A percentile compares a stretch with the other conserved stretches of the same genome.
Conservation (phyloP, 2,888 invertebrate species). For the Cryptocheilus praepositus region DNA sequence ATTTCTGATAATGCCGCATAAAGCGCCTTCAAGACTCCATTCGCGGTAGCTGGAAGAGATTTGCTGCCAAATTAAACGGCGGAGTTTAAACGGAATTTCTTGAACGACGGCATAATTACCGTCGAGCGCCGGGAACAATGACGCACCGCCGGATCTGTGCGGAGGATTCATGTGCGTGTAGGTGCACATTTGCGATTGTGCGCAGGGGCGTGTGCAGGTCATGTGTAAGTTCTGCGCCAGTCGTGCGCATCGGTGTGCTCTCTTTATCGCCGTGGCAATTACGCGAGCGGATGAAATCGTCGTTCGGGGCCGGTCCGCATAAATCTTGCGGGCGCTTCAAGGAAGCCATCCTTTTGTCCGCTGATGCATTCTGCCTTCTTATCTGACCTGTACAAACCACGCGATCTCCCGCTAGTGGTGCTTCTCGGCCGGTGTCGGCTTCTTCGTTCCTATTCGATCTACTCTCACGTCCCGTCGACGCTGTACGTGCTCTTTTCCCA, state of each 20-base stretch:
- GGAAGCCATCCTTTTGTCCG: constrained; percentile 26
- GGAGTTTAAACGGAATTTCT: too few species aligned
- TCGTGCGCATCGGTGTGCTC: background rate
- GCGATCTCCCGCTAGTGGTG: background rate
- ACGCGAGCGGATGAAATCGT: constrained; percentile 23
- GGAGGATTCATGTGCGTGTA: too few species aligned
- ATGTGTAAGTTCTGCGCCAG: too few species aligned
- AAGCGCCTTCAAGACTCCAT: background rate
- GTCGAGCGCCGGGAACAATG: too few species aligned
- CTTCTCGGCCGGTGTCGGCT: background rate
- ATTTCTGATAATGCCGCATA: constrained; percentile 29
- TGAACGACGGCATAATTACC: too few species aligned
- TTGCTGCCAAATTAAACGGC: too few species aligned
- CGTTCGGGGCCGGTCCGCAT: constrained; percentile 24
- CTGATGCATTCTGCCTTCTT: constrained; percentile 23
- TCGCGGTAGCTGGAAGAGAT: too few species aligned
- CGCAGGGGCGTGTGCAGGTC: too few species aligned
- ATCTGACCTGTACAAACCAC: constrained; percentile 17
- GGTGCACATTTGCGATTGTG: too few species aligned
- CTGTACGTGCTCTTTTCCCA: constrained; percentile 1
- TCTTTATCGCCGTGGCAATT: constrained; percentile 8
- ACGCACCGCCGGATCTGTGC: too few species aligned
- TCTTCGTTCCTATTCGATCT: background rate
- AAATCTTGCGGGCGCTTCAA: constrained; percentile 37
- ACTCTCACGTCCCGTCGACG: background rate